Conservation (phyloP, 1,140 invertebrate species). For the Contarinia nasturtii region DNA sequence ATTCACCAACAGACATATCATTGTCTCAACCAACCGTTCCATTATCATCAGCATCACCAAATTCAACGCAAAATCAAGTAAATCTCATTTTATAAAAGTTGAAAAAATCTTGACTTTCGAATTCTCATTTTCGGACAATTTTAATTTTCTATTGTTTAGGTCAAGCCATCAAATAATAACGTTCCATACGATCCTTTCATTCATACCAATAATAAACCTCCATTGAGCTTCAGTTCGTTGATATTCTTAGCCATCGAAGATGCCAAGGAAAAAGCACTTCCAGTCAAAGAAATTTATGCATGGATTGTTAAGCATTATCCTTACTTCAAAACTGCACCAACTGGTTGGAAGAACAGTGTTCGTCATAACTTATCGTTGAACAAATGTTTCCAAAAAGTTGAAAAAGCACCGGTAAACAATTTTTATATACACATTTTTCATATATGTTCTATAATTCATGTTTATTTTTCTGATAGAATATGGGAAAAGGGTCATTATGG, state of each 20-base stretch:
- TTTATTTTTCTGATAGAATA: slow-evolving; percentile 36
- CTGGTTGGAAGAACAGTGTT: slow-evolving; percentile 96
- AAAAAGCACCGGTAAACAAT: slow-evolving; percentile 55
- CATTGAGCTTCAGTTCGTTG: slow-evolving; percentile 81
- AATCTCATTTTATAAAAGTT: no score
- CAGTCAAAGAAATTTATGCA: slow-evolving; percentile 94
- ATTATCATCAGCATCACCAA: slow-evolving; percentile 4
- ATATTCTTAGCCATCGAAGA: slow-evolving; percentile 97
- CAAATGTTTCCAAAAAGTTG: slow-evolving; percentile 93
- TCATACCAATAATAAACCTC: slow-evolving; percentile 74
- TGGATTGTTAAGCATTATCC: slow-evolving; percentile 95
- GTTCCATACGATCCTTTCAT: slow-evolving; percentile 57
- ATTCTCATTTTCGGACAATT: no score
- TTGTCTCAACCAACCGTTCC: no score
- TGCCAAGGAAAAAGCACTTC: slow-evolving; percentile 67
- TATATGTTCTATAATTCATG: neutral
- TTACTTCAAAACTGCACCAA: slow-evolving; percentile 88
- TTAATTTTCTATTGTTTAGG: no score
- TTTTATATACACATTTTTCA: neutral
- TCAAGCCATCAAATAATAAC: slow-evolving; percentile 42
- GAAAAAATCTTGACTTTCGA: no score
- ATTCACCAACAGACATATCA: no score
- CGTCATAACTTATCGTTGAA: slow-evolving; percentile 89
- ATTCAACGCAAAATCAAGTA: slow-evolving; percentile 31
- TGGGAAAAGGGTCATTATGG: slow-evolving; percentile 89